phyloP scores from a whole-genome alignment of 2,113 vertebrate genomes.

The Hippopotamus amphibius region DNA sequence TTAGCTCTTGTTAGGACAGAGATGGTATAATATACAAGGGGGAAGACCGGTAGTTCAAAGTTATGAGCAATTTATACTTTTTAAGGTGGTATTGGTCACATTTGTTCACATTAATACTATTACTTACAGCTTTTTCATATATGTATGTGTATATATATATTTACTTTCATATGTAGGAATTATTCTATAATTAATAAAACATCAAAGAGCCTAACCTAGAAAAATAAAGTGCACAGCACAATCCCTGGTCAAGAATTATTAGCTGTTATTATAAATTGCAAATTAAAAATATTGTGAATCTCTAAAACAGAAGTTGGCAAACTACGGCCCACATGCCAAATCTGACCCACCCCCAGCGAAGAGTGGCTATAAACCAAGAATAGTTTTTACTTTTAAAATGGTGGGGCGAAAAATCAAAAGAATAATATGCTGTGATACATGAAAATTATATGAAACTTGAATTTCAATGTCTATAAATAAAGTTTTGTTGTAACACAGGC shows the following conservation, averaged over 20 bases:
- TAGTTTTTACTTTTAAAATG: background rate
- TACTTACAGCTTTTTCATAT: background rate
- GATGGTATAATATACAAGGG: background rate
- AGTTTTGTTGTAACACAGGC: background rate
- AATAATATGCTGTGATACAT: background rate
- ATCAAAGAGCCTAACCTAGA: background rate
- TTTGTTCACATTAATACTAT: background rate
- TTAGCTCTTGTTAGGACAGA: background rate
- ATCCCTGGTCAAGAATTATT: background rate
- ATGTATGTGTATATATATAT: background rate
- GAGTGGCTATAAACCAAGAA: background rate
- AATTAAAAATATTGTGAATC: slow-evolving; percentile 1
- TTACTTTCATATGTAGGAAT: background rate
- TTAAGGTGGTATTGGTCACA: background rate
- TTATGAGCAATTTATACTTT: background rate
- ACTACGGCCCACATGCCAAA: background rate
- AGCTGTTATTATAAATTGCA: background rate
- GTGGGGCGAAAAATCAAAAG: background rate
- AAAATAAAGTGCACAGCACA: background rate
- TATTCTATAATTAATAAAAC: slow-evolving; percentile 30
- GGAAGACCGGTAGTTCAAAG: background rate
- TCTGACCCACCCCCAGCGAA: background rate
- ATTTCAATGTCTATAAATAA: background rate
- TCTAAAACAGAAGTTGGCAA: background rate
- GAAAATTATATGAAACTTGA: background rate